Evolutionary conservation across 2,888 invertebrate genomes (phyloP).

Genomic region (Conops quadrifasciatus): DNA sequence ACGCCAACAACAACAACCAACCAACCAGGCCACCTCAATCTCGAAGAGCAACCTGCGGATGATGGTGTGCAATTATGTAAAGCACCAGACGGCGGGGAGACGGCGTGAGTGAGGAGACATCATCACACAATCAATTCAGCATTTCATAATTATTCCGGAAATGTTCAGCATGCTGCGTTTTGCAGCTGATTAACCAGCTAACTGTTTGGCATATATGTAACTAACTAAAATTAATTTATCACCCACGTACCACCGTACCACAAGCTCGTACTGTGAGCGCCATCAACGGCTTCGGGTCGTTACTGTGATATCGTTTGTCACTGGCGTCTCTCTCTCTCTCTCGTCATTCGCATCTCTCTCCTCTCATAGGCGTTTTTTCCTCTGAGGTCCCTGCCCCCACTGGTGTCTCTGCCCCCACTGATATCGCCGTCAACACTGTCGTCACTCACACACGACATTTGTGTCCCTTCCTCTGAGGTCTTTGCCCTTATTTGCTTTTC

Average conservation of each 20-base stretch:
- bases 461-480: too few relatives aligned
- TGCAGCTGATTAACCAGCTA: constrained; percentile 32
- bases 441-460: too few relatives aligned
- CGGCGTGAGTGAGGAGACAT: not conserved
- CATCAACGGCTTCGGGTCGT: not conserved
- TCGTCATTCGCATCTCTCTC: not conserved
- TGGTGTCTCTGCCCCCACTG: too few relatives aligned
- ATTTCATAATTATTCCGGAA: constrained; percentile 38
- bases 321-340: not conserved
- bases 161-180: constrained; percentile 28
- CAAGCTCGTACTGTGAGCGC: not conserved
- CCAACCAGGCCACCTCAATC: not conserved
- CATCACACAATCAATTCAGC: constrained; percentile 19
- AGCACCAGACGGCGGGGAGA: constrained; percentile 1
- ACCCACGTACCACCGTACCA: constrained; percentile 4
- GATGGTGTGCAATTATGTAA: constrained; percentile 17
- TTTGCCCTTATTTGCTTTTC: too few relatives aligned
- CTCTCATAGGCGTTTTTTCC: too few relatives aligned
- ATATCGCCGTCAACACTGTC: too few relatives aligned
- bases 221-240: constrained; percentile 41
- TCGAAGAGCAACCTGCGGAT: not conserved
- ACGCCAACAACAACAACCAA: too few relatives aligned
- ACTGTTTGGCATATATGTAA: constrained; percentile 13
- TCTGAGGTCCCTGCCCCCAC: too few relatives aligned
- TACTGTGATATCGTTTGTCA: not conserved